Evolutionary conservation across 2,888 invertebrate species (phyloP), one percentile per base, ranked within the genome.

Genomic region (Euproctis similis): DNA sequence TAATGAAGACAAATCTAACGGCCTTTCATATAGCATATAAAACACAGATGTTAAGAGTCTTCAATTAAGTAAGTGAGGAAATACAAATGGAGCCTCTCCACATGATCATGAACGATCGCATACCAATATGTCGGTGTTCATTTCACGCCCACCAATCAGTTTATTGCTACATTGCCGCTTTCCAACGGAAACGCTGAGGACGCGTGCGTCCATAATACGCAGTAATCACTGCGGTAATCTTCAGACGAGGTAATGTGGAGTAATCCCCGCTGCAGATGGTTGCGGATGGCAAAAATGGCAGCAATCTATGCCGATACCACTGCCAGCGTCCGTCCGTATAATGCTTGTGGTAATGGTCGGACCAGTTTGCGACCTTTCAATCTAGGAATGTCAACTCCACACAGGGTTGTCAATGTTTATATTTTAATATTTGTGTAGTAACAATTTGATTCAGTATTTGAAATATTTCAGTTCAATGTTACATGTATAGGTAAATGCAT

Each of bases 281-380:
- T 47, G 45, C 39, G 40, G 44, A 50, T 50, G 42, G 43, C 40
- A 35, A 42, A 46, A 59, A 62, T 58, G 62, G 52, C 47, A 47
- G 60, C 59, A 66, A 69, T 71, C 61, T 59, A 31, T 33, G 47
- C 53, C n/a, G n/a, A n/a, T 53, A 63, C 62, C 66, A 60, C 70
- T 57, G 64, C 59, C 59, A 56, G 55, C 59, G 53, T 59, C 55
- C 59, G 61, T 56, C 43, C 30, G 51, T 65, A n/a, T n/a, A 65
- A 65, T 65, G 47, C 53, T 42, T 44, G 52, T 40, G 49, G 59
- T 65, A 69, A 69, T 61, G 49, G 41, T 42, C 40, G 55, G 42
- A 62, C 65, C 55, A 65, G 64, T 65, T 64, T 57, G 59, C 65
- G 65, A 65, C 64, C 64, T 65, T 65, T 64, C 61, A 58, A 62